These are phyloP conservation scores for Iselma pallidipennis DNA, from an alignment of 2,888 invertebrate genomes.

Conservation along the genomic window DNA sequence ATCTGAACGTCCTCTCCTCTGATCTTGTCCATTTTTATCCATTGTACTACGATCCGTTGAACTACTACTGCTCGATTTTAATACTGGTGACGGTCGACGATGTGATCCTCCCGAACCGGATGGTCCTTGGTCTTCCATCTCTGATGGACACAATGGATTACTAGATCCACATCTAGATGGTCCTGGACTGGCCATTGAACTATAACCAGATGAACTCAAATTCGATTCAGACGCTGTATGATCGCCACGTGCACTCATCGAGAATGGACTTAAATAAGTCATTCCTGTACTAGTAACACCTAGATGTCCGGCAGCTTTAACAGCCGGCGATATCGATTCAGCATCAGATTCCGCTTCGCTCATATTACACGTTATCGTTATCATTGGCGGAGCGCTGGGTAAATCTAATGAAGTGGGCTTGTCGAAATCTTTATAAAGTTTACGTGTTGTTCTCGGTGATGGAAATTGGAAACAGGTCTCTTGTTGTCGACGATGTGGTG, in stretches of 20 bases:
- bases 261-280: slow-evolving; percentile 79
- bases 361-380: slow-evolving; percentile 75
- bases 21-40: slow-evolving; percentile 54
- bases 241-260: slow-evolving; percentile 72
- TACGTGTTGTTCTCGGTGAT: slow-evolving; percentile 44
- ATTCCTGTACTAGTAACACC: slow-evolving; percentile 61
- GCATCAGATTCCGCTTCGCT: slow-evolving; percentile 76
- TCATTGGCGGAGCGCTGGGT: slow-evolving; percentile 68
- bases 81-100: slow-evolving; percentile 64
- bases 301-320: slow-evolving; percentile 52
- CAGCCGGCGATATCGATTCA: slow-evolving; percentile 68
- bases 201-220: slow-evolving; percentile 81
- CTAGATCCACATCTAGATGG: slow-evolving; percentile 81
- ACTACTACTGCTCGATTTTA: slow-evolving; percentile 60
- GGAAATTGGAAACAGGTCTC: slow-evolving; percentile 46
- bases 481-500: slow-evolving; percentile 55
- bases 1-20: slow-evolving; percentile 68
- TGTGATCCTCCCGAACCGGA: slow-evolving; percentile 55
- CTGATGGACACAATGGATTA: slow-evolving; percentile 76
- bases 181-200: slow-evolving; percentile 84
- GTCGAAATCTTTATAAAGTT: slow-evolving; percentile 66
- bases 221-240: slow-evolving; percentile 82
- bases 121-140: slow-evolving; percentile 74
- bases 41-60: slow-evolving; percentile 23
- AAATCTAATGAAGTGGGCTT: slow-evolving; percentile 66